Evolutionary conservation across 2,113 vertebrate species (phyloP), one percentile per base, ranked within the genome.

Genomic region (Columba janthina): DNA sequence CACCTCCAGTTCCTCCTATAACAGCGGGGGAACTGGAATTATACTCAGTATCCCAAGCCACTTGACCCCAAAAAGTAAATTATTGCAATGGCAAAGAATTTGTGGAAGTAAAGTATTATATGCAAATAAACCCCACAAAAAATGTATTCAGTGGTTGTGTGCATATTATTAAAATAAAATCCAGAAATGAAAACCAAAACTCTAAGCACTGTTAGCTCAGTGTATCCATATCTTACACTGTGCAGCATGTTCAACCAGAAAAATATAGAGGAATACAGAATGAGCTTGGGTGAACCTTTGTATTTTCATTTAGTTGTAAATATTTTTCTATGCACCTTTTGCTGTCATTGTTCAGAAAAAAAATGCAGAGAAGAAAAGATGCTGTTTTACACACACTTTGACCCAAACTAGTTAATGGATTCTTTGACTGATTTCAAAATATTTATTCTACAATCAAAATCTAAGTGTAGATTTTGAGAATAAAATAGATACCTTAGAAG

Each of bases 311-410:
- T 44, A 44, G 44, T 19, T 44, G 17, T 13, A 61, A 67, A 12
- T 60, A 40, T 24, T 61, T n/a, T 80, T 28, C 19, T 40, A 4
- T 26, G 31, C 9, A 34, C 3, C 16, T 71, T 64, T n/a, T 67
- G 11, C 11, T 58, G 10, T 25, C 9, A 18, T 21, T 38, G 16
- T 11, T n/a, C 4, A 4, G 4, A 4, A 18, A 25, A 38, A 50
- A 62, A 69, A 18, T 21, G 9, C 8, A 61, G 8, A 40, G 10
- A 1, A 34, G 21, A 58, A 58, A 62, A 42, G 2, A 11, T 62
- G 19, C 1, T 51, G 5, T 3, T 61, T 64, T n/a, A 48, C 0
- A 0, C 6, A 53, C 9, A 67, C 5, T 48, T 81, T n/a, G 10
- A 57, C 6, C 1, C 10, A 81, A 73, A 73, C 4, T 29, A 77